These are phyloP conservation scores for Selenia dentaria DNA, from an alignment of 2,888 invertebrate species.

Conservation along the genomic window DNA sequence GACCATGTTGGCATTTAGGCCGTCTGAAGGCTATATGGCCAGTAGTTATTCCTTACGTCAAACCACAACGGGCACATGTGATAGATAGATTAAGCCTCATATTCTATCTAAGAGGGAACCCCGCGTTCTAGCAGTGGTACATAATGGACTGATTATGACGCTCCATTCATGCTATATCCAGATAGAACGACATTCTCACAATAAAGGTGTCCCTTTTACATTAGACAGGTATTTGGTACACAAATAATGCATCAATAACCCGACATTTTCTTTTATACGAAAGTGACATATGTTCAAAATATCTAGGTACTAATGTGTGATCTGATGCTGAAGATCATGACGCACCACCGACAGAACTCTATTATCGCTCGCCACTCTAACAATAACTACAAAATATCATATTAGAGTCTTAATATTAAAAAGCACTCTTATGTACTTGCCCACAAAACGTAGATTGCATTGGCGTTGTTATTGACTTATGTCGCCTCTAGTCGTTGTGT, in stretches of 20 bases:
- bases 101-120: no score
- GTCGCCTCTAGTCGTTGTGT: not conserved
- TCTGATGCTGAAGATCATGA: conserved; percentile 41
- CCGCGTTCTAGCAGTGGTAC: no score
- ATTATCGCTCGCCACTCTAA: conserved; percentile 36
- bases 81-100: no score
- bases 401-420: not conserved
- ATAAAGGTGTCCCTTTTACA: no score
- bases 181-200: no score
- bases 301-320: conserved; percentile 19
- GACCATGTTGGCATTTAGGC: no score
- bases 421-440: not conserved
- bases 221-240: no score
- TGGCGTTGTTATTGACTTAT: conserved; percentile 8
- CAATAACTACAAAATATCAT: conserved; percentile 28
- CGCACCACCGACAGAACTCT: conserved; percentile 38
- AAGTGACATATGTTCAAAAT: conserved; percentile 34
- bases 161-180: no score
- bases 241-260: conserved; percentile 1
- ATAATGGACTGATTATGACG: no score
- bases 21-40: no score
- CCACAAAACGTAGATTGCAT: conserved; percentile 28
- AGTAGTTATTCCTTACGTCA: no score
- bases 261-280: conserved; percentile 11
- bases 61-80: no score